Percentiles rank a stretch among this genome's conserved stretches.
Evolutionary conservation across 2,113 vertebrate genomes (phyloP).

Genomic region (Laterallus jamaicensis): DNA sequence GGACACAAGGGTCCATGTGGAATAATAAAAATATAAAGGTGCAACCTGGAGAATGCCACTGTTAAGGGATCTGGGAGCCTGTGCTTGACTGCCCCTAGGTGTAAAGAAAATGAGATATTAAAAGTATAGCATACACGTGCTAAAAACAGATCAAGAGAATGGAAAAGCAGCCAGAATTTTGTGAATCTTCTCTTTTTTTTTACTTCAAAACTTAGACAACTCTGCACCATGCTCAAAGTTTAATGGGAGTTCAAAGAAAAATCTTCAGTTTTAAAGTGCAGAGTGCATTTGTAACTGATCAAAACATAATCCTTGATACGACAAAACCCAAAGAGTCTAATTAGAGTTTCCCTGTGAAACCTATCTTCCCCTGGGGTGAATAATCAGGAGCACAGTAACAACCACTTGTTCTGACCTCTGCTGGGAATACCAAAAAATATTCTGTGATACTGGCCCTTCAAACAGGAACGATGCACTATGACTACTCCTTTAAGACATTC

Average conservation of each 20-base stretch:
- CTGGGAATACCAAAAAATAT: background rate
- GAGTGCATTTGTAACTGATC: background rate
- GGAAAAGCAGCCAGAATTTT: background rate
- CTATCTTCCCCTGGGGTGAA: background rate
- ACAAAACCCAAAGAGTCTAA: background rate
- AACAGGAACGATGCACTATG: background rate
- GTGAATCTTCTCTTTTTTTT: background rate
- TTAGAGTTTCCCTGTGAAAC: background rate
- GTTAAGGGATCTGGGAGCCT: background rate
- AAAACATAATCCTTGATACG: background rate
- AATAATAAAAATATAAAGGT: background rate
- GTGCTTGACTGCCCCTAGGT: background rate
- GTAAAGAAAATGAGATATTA: background rate
- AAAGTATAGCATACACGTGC: background rate
- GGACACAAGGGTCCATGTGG: background rate
- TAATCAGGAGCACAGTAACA: background rate
- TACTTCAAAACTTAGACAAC: background rate
- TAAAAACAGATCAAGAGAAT: background rate
- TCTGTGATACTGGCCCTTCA: background rate
- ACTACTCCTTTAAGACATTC: background rate
- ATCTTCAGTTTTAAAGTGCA: background rate
- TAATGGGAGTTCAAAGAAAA: background rate
- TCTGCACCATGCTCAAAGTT: background rate
- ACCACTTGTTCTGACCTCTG: background rate
- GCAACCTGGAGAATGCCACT: background rate